These are phyloP conservation scores for Eurypyga helias DNA, from an alignment of 2,113 vertebrate genomes.

Conservation along the genomic window DNA sequence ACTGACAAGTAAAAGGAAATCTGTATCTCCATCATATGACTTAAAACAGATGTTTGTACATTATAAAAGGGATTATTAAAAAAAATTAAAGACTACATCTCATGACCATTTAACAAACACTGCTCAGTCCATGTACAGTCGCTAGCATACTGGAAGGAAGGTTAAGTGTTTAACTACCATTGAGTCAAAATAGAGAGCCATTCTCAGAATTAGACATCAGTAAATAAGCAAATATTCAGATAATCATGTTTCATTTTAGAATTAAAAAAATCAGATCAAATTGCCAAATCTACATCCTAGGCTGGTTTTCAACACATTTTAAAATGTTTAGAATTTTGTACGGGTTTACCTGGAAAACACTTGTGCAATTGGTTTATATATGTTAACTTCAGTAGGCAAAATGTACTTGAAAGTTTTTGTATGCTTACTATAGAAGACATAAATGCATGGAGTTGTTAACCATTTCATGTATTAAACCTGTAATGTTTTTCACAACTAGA, in stretches of 20 bases:
- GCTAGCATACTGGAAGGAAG: not conserved
- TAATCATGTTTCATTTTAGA: not conserved
- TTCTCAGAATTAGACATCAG: not conserved
- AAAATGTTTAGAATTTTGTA: not conserved
- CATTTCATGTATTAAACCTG: not conserved
- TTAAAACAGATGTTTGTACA: not conserved
- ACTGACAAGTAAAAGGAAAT: not conserved
- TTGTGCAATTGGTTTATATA: not conserved
- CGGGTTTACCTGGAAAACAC: not conserved
- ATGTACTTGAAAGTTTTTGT: not conserved
- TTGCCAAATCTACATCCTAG: not conserved
- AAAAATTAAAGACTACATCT: not conserved
- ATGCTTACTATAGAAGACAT: not conserved
- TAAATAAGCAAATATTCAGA: not conserved
- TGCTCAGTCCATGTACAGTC: not conserved
- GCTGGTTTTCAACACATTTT: not conserved
- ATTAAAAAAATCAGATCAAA: not conserved
- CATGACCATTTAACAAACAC: not conserved
- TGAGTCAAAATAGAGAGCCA: not conserved
- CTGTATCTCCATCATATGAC: fast-evolving
- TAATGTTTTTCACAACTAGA: not conserved
- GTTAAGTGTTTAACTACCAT: not conserved
- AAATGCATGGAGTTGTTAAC: not conserved
- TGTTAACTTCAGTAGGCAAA: not conserved
- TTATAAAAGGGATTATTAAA: not conserved